Evolutionary conservation across 2,888 invertebrate genomes (phyloP).

Genomic region (Silvanus unidentatus): DNA sequence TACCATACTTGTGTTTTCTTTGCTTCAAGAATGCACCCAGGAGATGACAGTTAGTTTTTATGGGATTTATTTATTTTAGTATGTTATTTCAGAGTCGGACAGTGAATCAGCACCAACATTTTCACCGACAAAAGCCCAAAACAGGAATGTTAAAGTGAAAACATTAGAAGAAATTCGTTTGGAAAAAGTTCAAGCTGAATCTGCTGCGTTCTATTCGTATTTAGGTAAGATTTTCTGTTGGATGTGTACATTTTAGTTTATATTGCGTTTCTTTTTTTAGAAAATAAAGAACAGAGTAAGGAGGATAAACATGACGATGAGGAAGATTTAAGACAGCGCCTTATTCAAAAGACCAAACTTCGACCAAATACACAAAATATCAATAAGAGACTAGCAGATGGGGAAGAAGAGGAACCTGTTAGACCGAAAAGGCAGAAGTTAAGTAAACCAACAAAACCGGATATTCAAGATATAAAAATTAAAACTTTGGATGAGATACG

Average conservation of each 20-base stretch:
- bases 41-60: neutral
- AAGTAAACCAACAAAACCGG: constrained; percentile 7
- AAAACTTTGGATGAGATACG: constrained; percentile 45
- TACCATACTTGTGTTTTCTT: constrained; percentile 23
- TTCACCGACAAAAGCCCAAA: constrained; percentile 52
- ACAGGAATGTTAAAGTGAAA: constrained; percentile 50
- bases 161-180: constrained; percentile 64
- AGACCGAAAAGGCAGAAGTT: constrained; percentile 11
- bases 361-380: constrained; percentile 18
- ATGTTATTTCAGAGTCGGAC: constrained; percentile 70
- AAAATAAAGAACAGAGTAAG: neutral
- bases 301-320: constrained; percentile 10
- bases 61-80: too few species aligned
- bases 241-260: neutral
- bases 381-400: constrained; percentile 6
- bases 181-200: constrained; percentile 65
- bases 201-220: constrained; percentile 67
- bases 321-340: constrained; percentile 35
- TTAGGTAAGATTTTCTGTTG: constrained; percentile 39
- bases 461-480: constrained; percentile 37
- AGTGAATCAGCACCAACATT: constrained; percentile 63
- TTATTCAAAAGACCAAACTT: constrained; percentile 25
- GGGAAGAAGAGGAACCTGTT: constrained; percentile 13
- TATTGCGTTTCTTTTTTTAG: neutral
- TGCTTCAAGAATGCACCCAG: constrained; percentile 46